Evolutionary conservation across 2,113 vertebrate species (phyloP).

Genomic region (Ciconia boyciana): DNA sequence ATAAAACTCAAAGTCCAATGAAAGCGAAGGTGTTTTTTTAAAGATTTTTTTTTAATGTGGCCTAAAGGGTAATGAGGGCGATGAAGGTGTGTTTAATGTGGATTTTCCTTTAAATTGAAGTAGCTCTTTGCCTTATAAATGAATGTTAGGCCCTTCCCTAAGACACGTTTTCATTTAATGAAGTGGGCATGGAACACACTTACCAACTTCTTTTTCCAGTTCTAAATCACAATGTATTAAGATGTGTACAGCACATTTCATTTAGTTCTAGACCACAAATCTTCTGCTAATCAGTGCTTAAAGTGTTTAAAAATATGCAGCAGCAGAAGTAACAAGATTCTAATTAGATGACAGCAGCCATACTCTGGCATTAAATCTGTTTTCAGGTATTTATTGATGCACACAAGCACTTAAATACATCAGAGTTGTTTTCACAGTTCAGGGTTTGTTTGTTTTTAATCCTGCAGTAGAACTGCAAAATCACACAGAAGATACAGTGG

Average conservation of each 20-base stretch:
- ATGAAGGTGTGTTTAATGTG: not conserved
- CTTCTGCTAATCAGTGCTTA: conserved; percentile 29
- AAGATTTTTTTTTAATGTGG: not conserved
- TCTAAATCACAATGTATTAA: not conserved
- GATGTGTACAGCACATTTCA: not conserved
- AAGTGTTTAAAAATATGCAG: conserved; percentile 27
- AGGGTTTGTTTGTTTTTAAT: not conserved
- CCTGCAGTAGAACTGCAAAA: not conserved
- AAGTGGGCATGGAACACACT: not conserved
- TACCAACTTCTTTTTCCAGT: not conserved
- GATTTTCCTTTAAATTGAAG: not conserved
- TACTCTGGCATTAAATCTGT: conserved; percentile 1
- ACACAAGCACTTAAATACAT: not conserved
- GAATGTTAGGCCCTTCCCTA: not conserved
- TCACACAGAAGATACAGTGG: not conserved
- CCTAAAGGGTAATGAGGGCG: not conserved
- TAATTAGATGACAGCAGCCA: conserved; percentile 42
- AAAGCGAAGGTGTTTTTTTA: not conserved
- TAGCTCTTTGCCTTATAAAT: not conserved
- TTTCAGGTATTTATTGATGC: not conserved
- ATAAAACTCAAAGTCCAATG: not conserved
- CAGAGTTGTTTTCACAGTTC: not conserved
- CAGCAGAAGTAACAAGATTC: conserved; percentile 12
- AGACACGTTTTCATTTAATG: not conserved
- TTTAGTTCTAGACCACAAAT: conserved; percentile 37